Evolutionary conservation across 53 echinoderm and acorn worm species (phyloP), one percentile per base, ranked within the genome.

Genomic region (Temnopleurus reevesii): DNA sequence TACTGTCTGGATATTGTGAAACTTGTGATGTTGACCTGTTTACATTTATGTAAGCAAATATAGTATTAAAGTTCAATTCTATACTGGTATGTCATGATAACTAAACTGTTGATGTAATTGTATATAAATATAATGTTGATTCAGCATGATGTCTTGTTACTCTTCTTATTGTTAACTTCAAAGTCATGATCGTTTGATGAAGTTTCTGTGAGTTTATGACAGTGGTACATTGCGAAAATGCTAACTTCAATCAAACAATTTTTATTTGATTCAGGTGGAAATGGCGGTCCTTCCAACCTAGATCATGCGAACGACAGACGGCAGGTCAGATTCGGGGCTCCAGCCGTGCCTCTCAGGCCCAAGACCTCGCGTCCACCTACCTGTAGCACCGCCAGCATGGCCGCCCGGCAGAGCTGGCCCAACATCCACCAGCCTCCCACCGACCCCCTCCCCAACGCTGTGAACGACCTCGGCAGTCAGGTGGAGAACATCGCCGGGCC

Each of bases 321-420:
- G 63, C 43, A 66, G 24, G 87, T 87, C 12, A 87, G 65, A 26
- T 87, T 87, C n/a, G 87, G 87, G 43, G 71, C 46, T 46, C 87
- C 87, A 5, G 66, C 71, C 3, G 87, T 54, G 29, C 45, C 65
- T 0, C 1, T 85, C 8, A 65, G 71, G 29, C 87, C 87, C 33
- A 87, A 87, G 28, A 65, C 87, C 19, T 53, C 87, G 8, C 63
- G 86, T 23, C 86, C 59, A 63, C 58, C 18, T n/a, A 10, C 79
- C 47, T n/a, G n/a, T n/a, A 85, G n/a, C 44, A 19, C 65, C 0
- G 87, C 46, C 34, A 6, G 19, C 3, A 87, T 92, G 55, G 49
- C 81, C 0, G 53, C 90, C 23, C 89, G 92, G 18, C 92, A 90
- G 44, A 92, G 92, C 61, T 92, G 92, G 92, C 92, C 92, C 77